phyloP scores from a whole-genome alignment of 2,113 vertebrate species.

The Mus pahari region DNA sequence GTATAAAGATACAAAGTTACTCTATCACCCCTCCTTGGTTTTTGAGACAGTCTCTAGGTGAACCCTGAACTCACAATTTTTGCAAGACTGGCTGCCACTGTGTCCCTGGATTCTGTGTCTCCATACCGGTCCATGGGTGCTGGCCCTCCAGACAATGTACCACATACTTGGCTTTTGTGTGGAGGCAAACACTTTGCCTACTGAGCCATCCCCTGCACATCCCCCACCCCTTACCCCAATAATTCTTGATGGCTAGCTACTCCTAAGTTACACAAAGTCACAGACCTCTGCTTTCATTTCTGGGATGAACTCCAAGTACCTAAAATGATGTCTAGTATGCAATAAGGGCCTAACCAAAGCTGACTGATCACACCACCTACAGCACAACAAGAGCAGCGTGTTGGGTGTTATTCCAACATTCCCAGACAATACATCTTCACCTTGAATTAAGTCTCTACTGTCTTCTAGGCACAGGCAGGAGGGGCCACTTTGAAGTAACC shows the following conservation, averaged over 20 bases:
- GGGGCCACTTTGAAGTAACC: background rate
- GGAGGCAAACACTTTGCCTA: background rate
- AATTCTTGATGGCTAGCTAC: background rate
- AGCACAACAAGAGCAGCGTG: background rate
- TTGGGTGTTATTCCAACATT: background rate
- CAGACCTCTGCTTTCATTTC: background rate
- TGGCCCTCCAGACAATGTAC: background rate
- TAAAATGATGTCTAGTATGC: background rate
- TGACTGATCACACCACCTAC: background rate
- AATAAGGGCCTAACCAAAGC: background rate
- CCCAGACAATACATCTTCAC: background rate
- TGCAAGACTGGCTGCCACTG: background rate
- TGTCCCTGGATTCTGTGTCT: background rate
- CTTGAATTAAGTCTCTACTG: background rate
- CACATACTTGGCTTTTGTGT: background rate
- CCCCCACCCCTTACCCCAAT: background rate
- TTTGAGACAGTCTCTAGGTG: background rate
- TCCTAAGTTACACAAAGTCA: accelerated
- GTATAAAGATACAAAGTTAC: background rate
- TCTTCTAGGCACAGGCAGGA: background rate
- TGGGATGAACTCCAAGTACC: background rate
- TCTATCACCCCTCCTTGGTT: background rate
- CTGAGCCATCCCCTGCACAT: no score
- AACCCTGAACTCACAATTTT: background rate
- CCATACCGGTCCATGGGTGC: background rate